Conservation (phyloP, 2,888 invertebrate genomes). For the Leistus spinibarbis region DNA sequence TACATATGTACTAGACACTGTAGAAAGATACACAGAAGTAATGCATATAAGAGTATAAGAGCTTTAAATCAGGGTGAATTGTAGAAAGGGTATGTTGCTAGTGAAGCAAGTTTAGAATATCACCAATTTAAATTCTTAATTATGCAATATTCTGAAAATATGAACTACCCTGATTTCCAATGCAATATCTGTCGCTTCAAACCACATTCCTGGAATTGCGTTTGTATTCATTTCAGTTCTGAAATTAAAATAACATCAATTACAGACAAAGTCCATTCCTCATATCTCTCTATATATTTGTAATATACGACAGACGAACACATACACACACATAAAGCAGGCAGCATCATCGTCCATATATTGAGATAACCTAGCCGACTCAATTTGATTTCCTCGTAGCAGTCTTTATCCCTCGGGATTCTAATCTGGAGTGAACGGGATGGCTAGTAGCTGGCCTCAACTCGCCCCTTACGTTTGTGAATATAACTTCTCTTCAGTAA, state of each 20-base stretch:
- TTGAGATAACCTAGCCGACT: constrained; percentile 46
- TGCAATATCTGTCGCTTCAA: not conserved
- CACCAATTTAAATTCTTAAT: not conserved
- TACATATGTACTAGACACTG: too few relatives aligned
- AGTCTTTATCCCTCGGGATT: constrained; percentile 54
- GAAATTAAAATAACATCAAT: constrained; percentile 38
- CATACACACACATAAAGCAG: not conserved
- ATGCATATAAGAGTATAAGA: too few relatives aligned
- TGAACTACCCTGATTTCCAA: not conserved
- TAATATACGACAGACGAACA: not conserved
- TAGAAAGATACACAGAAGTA: too few relatives aligned
- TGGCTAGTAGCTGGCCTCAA: constrained; percentile 51
- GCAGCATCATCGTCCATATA: constrained; percentile 23
- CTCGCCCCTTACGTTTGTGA: not conserved
- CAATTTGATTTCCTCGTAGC: constrained; percentile 58
- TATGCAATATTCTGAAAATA: not conserved
- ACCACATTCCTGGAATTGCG: not conserved
- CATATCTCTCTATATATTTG: constrained; percentile 4
- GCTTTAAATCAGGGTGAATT: too few relatives aligned
- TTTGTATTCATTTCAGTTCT: not conserved
- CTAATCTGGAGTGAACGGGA: constrained; percentile 58
- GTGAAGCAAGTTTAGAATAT: too few relatives aligned
- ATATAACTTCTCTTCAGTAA: not conserved
- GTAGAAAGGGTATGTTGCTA: too few relatives aligned
- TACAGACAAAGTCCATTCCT: constrained; percentile 24